These are phyloP conservation scores for Papilio demoleus DNA, from an alignment of 2,888 invertebrate genomes.

Conservation along the genomic window DNA sequence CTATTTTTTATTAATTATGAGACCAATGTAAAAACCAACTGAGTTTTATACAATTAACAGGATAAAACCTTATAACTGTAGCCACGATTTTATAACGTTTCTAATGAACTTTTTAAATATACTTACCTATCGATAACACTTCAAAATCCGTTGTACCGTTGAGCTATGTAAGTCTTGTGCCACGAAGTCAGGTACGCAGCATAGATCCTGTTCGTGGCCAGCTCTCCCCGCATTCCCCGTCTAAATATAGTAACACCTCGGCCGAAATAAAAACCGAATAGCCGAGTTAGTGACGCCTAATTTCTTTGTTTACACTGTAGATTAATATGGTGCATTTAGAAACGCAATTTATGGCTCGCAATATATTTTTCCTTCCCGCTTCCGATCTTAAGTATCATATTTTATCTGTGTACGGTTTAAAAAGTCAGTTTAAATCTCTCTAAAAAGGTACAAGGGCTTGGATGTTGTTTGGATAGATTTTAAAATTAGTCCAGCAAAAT, in stretches of 20 bases:
- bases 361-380: slow-evolving; percentile 31
- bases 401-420: slow-evolving; percentile 14
- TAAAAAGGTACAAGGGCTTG: background rate
- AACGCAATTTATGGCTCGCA: slow-evolving; percentile 20
- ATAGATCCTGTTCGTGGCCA: slow-evolving; percentile 55
- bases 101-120: background rate
- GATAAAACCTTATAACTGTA: too few species aligned
- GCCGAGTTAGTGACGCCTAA: slow-evolving; percentile 43
- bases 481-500: background rate
- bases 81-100: too few species aligned
- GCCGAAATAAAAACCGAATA: slow-evolving; percentile 55
- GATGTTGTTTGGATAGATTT: background rate
- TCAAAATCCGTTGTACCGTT: slow-evolving; percentile 43
- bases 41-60: too few species aligned
- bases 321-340: slow-evolving; percentile 36
- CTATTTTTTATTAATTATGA: too few species aligned
- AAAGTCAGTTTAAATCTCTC: background rate
- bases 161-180: slow-evolving; percentile 48
- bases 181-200: slow-evolving; percentile 59
- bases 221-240: slow-evolving; percentile 60
- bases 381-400: slow-evolving; percentile 24
- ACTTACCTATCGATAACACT: background rate
- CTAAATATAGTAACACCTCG: slow-evolving; percentile 54
- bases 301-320: slow-evolving; percentile 46
- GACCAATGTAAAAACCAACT: too few species aligned